These are phyloP conservation scores for Falco columbarius DNA, from an alignment of 2,797 vertebrate genomes.

Conservation along the genomic window DNA sequence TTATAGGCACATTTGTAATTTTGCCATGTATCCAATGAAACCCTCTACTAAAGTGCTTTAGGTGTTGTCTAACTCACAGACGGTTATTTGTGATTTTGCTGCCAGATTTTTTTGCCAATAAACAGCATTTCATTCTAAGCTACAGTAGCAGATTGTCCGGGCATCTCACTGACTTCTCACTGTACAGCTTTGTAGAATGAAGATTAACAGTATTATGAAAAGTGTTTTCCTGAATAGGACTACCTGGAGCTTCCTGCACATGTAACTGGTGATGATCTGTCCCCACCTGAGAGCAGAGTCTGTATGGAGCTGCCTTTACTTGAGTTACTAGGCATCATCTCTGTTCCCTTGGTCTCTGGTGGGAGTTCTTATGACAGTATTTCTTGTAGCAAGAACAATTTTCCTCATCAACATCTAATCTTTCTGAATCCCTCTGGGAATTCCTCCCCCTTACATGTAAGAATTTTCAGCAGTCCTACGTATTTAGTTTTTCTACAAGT, in stretches of 20 bases:
- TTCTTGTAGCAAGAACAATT: background rate
- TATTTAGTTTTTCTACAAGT: background rate
- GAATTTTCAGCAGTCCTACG: background rate
- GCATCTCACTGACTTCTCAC: background rate
- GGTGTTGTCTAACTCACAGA: background rate
- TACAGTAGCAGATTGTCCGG: background rate
- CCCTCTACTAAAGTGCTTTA: background rate
- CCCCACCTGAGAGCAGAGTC: background rate
- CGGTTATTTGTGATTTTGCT: background rate
- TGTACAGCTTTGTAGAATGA: background rate
- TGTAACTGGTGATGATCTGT: background rate
- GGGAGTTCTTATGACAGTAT: background rate
- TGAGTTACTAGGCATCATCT: background rate
- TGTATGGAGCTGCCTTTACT: background rate
- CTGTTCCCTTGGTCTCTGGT: background rate
- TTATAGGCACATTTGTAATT: background rate
- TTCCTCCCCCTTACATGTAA: background rate
- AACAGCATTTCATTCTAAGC: background rate
- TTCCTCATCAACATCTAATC: background rate
- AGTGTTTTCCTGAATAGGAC: background rate
- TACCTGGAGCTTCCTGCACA: background rate
- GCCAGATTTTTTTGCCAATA: background rate
- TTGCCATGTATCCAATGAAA: background rate
- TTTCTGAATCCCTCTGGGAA: background rate
- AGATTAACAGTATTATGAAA: background rate